phyloP scores from a whole-genome alignment of 2,888 invertebrate genomes.

The Muscina levida region DNA sequence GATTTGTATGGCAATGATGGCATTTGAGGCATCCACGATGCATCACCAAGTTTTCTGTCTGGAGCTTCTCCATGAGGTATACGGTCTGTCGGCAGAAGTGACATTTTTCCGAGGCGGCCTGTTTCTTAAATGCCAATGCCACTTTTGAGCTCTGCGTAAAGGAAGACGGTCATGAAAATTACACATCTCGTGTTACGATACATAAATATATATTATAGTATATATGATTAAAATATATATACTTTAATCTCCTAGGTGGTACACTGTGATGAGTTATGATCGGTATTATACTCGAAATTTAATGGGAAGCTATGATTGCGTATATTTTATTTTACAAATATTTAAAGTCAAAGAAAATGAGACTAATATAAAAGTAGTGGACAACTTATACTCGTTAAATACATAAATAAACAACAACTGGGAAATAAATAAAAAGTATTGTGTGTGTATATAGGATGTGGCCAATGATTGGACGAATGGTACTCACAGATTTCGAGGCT shows the following conservation, averaged over 20 bases:
- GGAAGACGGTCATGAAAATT: neutral
- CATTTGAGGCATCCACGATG: conserved; percentile 97
- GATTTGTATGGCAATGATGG: conserved; percentile 92
- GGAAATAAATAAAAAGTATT: conserved; percentile 29
- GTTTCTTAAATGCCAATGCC: conserved; percentile 83
- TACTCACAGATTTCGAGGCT: conserved; percentile 80
- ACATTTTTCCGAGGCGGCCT: conserved; percentile 87
- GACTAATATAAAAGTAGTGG: neutral
- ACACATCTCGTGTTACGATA: no score
- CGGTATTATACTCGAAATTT: no score
- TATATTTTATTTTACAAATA: conserved; percentile 13
- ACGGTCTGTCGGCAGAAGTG: conserved; percentile 95
- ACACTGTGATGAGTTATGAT: neutral
- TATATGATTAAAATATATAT: no score
- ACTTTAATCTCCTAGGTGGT: conserved; percentile 22
- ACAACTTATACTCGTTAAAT: neutral
- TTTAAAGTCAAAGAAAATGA: conserved; percentile 19
- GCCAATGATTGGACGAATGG: conserved; percentile 55
- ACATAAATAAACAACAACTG: conserved; percentile 40
- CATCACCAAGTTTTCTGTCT: conserved; percentile 93
- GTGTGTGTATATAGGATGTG: conserved; percentile 32
- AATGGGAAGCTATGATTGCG: neutral
- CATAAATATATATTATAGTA: neutral
- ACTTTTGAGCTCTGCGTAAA: conserved; percentile 82
- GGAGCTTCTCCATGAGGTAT: conserved; percentile 95